These are phyloP conservation scores for Cerceris ruficornis DNA, from an alignment of 2,888 invertebrate species.

Conservation along the genomic window DNA sequence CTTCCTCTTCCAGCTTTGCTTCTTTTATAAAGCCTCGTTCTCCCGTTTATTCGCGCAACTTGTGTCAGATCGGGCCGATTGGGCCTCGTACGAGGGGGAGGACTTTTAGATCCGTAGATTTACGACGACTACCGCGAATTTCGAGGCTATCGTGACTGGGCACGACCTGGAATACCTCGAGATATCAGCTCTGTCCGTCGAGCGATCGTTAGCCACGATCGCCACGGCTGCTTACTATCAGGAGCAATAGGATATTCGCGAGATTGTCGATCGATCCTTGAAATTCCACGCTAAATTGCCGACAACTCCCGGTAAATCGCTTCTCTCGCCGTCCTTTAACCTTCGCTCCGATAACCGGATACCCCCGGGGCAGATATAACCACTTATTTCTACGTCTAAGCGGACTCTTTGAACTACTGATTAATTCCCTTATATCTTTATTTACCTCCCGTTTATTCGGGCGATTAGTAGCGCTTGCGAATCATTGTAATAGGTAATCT, in stretches of 20 bases:
- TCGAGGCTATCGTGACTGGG: slow-evolving; percentile 76
- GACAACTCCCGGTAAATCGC: background rate
- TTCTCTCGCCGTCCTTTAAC: no score
- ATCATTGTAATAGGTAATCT: no score
- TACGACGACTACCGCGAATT: slow-evolving; percentile 72
- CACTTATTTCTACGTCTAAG: no score
- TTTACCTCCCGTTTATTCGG: no score
- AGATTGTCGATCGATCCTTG: slow-evolving; percentile 54
- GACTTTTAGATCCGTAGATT: slow-evolving; percentile 69
- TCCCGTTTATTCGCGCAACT: slow-evolving; percentile 61
- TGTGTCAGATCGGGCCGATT: slow-evolving; percentile 68
- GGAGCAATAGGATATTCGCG: slow-evolving; percentile 68
- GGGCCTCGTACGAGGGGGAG: slow-evolving; percentile 43
- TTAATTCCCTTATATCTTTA: background rate
- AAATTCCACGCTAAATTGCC: slow-evolving; percentile 48
- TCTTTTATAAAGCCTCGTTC: slow-evolving; percentile 45
- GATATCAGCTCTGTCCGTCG: slow-evolving; percentile 44
- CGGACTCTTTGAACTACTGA: background rate
- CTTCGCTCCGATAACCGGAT: no score
- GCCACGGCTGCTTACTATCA: slow-evolving; percentile 64
- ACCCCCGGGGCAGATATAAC: no score
- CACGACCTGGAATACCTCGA: slow-evolving; percentile 59
- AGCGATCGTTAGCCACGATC: slow-evolving; percentile 64
- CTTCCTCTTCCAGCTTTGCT: background rate
- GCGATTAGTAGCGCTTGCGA: no score